Evolutionary conservation across 2,888 invertebrate species (phyloP).

Genomic region (Sipha maydis): DNA sequence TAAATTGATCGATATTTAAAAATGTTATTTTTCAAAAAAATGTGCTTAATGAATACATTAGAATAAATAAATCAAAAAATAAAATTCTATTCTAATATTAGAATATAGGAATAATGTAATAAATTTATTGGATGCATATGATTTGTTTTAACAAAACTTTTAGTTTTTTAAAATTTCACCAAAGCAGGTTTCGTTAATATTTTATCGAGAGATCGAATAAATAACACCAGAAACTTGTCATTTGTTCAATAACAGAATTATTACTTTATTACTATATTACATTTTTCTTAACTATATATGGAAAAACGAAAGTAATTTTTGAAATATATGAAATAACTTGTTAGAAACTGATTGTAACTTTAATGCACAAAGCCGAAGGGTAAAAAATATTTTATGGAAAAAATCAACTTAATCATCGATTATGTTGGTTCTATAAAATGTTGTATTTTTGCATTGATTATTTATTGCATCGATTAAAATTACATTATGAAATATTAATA

Average conservation of each 20-base stretch:
- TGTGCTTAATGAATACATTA: no score
- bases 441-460: background rate
- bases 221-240: background rate
- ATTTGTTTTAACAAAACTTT: background rate
- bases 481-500: background rate
- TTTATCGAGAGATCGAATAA: conserved; percentile 29
- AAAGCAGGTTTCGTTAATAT: background rate
- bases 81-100: no score
- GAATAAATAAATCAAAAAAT: no score
- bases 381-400: background rate
- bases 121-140: no score
- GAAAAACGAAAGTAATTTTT: conserved; percentile 36
- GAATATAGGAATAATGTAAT: no score
- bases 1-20: no score
- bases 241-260: conserved; percentile 3
- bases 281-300: conserved; percentile 32
- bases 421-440: background rate
- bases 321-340: conserved; percentile 26
- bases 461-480: background rate
- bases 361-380: background rate
- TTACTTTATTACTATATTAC: background rate
- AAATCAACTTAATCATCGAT: background rate
- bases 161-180: conserved; percentile 11
- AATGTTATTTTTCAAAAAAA: no score
- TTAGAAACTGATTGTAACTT: conserved; percentile 23